phyloP scores from a whole-genome alignment of 1,140 invertebrate genomes.

The Hycleus phaleratus region DNA sequence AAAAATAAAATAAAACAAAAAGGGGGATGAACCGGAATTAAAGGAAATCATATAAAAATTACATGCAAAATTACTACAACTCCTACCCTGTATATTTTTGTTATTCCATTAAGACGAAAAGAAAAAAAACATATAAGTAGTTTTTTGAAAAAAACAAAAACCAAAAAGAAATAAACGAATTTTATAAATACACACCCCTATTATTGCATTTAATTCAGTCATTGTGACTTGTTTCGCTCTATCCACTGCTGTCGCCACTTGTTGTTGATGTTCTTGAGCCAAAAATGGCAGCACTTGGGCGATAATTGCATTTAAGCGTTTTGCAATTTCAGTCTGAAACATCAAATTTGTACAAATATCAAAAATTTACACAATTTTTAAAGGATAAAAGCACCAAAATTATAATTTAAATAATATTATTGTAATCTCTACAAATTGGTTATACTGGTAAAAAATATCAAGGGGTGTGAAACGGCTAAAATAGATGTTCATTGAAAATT shows the following conservation, averaged over 20 bases:
- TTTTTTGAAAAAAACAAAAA: neutral
- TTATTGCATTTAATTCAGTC: conserved; percentile 84
- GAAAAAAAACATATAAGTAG: neutral
- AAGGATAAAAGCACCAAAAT: neutral
- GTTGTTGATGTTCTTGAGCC: conserved; percentile 90
- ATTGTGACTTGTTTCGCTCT: conserved; percentile 93
- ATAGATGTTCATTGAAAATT: no score
- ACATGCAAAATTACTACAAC: neutral
- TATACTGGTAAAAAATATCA: no score
- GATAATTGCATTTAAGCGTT: conserved; percentile 85
- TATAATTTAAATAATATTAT: no score
- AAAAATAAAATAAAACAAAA: neutral
- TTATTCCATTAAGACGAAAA: neutral
- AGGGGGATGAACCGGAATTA: neutral
- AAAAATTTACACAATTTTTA: neutral
- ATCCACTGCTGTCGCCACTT: conserved; percentile 87
- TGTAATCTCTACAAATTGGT: no score
- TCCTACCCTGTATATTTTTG: neutral
- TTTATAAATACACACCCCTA: conserved; percentile 57
- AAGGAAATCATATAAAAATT: neutral
- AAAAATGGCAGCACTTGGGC: conserved; percentile 85
- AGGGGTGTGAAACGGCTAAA: no score
- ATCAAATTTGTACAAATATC: neutral
- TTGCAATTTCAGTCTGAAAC: conserved; percentile 83
- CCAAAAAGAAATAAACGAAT: neutral